Conservation (phyloP, 2,797 vertebrate genomes). For the Syngnathus acus region DNA sequence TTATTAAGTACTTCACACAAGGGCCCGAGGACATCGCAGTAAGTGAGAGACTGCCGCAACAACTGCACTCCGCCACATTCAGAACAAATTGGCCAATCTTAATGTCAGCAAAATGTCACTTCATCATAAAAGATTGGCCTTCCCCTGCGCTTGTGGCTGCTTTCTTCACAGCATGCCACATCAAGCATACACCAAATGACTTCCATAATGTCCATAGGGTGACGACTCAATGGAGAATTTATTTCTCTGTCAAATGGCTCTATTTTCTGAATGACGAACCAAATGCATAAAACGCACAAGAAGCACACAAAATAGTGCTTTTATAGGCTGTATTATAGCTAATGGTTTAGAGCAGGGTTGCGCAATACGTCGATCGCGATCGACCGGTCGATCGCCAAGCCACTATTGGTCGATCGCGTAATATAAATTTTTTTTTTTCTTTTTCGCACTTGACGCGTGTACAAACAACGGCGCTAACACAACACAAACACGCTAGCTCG, state of each 20-base stretch:
- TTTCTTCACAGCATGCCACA: slow-evolving; percentile 69
- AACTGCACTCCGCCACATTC: slow-evolving; percentile 67
- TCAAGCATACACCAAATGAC: slow-evolving; percentile 64
- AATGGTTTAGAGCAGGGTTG: no score
- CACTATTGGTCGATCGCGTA: no score
- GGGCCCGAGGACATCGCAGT: slow-evolving; percentile 27
- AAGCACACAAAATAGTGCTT: neutral
- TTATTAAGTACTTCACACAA: slow-evolving; percentile 4
- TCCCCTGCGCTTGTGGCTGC: slow-evolving; percentile 54
- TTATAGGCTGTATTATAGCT: neutral
- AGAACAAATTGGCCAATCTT: slow-evolving; percentile 79
- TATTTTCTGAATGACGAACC: neutral
- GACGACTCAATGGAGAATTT: neutral
- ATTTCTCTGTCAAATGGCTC: neutral
- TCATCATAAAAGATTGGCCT: slow-evolving; percentile 73
- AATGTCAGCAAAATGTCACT: slow-evolving; percentile 81
- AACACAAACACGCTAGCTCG: no score
- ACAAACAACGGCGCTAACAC: no score
- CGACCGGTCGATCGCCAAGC: no score
- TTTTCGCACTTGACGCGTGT: no score
- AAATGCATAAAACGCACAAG: neutral
- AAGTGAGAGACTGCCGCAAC: slow-evolving; percentile 54
- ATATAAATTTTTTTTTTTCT: no score
- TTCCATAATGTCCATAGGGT: slow-evolving; percentile 63
- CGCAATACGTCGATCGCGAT: no score